Base-by-base conservation (phyloP, 2,113 vertebrate genomes). In the Daphoenositta chrysoptera region DNA sequence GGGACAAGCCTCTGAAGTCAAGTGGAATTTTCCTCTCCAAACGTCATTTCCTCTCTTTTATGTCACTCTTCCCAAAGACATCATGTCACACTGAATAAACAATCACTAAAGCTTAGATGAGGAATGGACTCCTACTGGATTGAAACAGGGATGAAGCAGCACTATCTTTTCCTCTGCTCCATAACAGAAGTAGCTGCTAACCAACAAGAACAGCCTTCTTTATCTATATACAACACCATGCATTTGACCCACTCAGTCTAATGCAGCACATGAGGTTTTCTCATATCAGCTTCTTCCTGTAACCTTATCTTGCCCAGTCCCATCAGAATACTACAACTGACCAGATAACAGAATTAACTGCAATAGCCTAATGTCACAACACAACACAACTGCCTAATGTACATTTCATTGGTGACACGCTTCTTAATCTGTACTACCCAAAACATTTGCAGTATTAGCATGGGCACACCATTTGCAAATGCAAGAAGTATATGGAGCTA, bases 81-180 rank as follows among this genome's bases (percentile, higher is more conserved):
- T 85, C 76, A 45, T 80, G 73, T 93, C 95, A 94, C 44, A 80
- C 57, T 83, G 82, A 83, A 90, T 95, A 96, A 97, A 97, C 94
- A 96, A 70, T 71, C 88, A 75, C 87, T 89, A 72, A 79, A 81
- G 84, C 83, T 93, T 92, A 81, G 61, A 96, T 90, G 86, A 96
- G 40, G 42, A 94, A 97, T 94, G 40, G 80, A 91, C 83, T 91
- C 82, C 77, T 61, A 58, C 51, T 69, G 56, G 88, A 96, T 82
- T 77, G 79, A 93, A 95, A 81, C 40, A 66, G 68, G 42, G 86
- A 68, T 82, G 79, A 89, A 91, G 61, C 51, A 66, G 68, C 47
- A 79, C 76, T 91, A 57, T 94, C 83, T 93, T 85, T 79, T 89
- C 57, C 81, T 91, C 68, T 83, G 37, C 71, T 91, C 53, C 50